Conservation (phyloP, 2,888 invertebrate species). For the Agrenia bidenticulata region DNA sequence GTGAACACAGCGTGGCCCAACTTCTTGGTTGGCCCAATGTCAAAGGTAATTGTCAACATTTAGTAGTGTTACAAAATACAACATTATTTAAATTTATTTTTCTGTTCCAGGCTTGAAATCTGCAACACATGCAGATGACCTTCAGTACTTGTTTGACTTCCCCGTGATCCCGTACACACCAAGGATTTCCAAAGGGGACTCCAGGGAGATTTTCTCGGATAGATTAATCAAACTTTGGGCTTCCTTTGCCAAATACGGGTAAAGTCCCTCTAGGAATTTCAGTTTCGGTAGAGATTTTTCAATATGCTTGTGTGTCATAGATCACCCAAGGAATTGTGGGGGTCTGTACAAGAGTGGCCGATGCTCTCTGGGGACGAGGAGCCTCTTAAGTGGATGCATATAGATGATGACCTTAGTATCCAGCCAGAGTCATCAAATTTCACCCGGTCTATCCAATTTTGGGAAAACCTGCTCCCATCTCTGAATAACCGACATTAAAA, state of each 20-base stretch:
- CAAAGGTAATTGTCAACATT: neutral
- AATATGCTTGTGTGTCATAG: neutral
- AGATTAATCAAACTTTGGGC: constrained; percentile 24
- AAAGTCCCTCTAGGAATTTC: neutral
- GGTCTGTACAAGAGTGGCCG: constrained; percentile 1
- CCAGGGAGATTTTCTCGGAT: constrained; percentile 22
- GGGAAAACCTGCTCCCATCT: neutral
- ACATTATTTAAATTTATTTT: no score
- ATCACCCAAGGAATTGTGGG: neutral
- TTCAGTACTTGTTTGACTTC: constrained; percentile 28
- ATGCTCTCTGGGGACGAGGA: neutral
- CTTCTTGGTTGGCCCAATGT: constrained; percentile 14
- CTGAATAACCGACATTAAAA: no score
- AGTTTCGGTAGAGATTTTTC: neutral
- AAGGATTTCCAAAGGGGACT: constrained; percentile 12
- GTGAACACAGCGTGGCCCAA: constrained; percentile 13
- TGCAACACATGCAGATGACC: constrained; percentile 33
- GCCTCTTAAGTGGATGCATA: neutral
- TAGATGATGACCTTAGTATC: constrained; percentile 6
- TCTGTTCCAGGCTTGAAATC: constrained; percentile 20
- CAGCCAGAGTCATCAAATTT: neutral
- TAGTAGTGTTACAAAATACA: neutral
- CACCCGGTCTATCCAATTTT: constrained; percentile 5
- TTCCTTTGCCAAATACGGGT: constrained; percentile 35
- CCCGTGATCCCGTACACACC: neutral